Base-by-base conservation (phyloP, 2,888 invertebrate genomes). In the Eueremaeus valkanovi region DNA sequence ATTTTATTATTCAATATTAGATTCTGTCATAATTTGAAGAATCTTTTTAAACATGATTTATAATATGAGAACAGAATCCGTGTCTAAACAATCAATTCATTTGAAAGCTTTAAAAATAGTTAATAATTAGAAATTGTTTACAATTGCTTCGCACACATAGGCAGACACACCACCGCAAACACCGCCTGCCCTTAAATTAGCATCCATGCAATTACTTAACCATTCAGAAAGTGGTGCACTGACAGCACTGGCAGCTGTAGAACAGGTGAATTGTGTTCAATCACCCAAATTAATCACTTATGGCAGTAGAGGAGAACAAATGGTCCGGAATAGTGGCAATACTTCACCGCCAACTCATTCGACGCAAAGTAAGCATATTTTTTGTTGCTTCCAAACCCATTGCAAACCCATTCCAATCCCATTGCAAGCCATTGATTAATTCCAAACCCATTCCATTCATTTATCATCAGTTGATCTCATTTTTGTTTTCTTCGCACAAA, bases 261-360 rank as follows among this genome's bases (percentile, higher is more conserved):
- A 58, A 27, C 58, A 58, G 58, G 58, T 58, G 58, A 58, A 58
- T 27, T 58, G 58, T 58, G 58, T 58, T 24, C 6, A 58, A 16
- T 49, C 49, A 49, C 58, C 21, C 3, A 58, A 58, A 58, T 27
- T 58, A 58, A 58, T 58, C 58, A 58, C 58, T 58, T 58, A 24
- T 58, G 27, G 27, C 58, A 58, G 24, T 27, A 3, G 29, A 58
- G 58, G 21, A 6, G 27, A 58, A 58, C 58, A 58, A 58, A 27
- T 58, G 6, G 58, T 3, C 6, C 58, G 36, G 11, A 36, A 27
- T 3, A 58, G 3, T 58, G 58, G 58, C 58, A 58, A 58, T 58
- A 58, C 58, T 58, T 58, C 58, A 58, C 58, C 58, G 29, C 58
- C 58, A 58, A 58, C 58, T 58, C 58, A 58, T 27, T 29, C 58